phyloP scores from a whole-genome alignment of 1,140 invertebrate species.

The Choristoneura fumiferana region DNA sequence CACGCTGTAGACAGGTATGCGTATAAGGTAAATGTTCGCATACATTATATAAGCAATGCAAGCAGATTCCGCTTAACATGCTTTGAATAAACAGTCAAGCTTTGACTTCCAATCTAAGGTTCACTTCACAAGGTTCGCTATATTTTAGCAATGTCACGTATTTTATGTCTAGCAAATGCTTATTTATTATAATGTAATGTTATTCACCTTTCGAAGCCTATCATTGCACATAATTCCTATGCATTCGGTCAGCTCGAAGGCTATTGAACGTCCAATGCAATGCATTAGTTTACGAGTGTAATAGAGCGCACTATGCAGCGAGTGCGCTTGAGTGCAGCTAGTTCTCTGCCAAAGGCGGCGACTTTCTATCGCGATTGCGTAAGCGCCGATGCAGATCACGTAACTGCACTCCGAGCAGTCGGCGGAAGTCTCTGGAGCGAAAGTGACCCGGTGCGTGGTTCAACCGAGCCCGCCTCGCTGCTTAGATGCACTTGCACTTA shows the following conservation, averaged over 20 bases:
- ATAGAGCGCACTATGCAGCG: constrained; percentile 54
- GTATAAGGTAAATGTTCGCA: too few species aligned
- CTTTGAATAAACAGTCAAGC: too few species aligned
- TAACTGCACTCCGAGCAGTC: constrained; percentile 65
- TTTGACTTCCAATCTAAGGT: too few species aligned
- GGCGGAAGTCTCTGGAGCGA: constrained; percentile 70
- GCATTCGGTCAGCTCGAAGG: constrained; percentile 28
- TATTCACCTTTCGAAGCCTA: constrained; percentile 13
- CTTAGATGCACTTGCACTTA: constrained; percentile 5
- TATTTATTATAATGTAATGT: background rate
- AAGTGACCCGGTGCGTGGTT: constrained; percentile 51
- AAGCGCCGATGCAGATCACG: constrained; percentile 68
- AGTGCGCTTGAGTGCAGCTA: constrained; percentile 65
- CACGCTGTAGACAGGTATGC: too few species aligned
- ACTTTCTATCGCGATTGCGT: constrained; percentile 73
- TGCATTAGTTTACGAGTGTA: constrained; percentile 56
- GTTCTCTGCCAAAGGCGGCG: constrained; percentile 42
- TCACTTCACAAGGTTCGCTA: too few species aligned
- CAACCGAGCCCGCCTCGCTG: constrained; percentile 24
- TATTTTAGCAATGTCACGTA: too few species aligned
- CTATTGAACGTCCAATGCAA: constrained; percentile 42
- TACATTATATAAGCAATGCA: too few species aligned
- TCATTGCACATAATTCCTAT: constrained; percentile 23
- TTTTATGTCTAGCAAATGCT: background rate
- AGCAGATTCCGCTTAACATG: too few species aligned